A percentile compares a stretch with the other conserved stretches of the same genome.
phyloP scores from a whole-genome alignment of 2,113 vertebrate species.

The Percina caprodes region DNA sequence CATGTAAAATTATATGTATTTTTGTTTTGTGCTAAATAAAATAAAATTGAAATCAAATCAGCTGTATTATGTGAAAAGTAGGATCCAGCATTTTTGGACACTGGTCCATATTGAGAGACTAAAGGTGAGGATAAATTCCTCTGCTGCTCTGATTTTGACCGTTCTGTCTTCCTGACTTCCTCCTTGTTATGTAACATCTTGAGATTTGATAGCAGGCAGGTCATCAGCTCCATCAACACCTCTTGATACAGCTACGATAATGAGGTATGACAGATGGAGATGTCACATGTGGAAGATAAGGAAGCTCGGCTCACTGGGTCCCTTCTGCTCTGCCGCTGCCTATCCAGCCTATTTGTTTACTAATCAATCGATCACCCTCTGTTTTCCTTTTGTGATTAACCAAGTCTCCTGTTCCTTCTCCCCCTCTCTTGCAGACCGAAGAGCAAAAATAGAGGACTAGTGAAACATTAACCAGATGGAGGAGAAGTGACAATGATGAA shows the following conservation, averaged over 20 bases:
- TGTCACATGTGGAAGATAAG: slow-evolving; percentile 70
- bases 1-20: too few species aligned
- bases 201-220: slow-evolving; percentile 23
- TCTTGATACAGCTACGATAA: slow-evolving; percentile 61
- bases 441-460: slow-evolving; percentile 50
- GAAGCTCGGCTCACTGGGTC: slow-evolving; percentile 33
- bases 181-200: slow-evolving; percentile 1
- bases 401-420: slow-evolving; percentile 59
- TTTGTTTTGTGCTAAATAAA: too few species aligned
- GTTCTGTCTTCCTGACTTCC: neutral
- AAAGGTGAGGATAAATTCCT: neutral
- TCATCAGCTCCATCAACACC: slow-evolving; percentile 22
- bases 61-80: too few species aligned
- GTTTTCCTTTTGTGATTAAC: slow-evolving; percentile 78
- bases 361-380: slow-evolving; percentile 77
- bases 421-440: slow-evolving; percentile 30
- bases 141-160: neutral
- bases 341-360: slow-evolving; percentile 75
- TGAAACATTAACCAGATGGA: slow-evolving; percentile 84
- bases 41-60: too few species aligned
- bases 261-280: slow-evolving; percentile 74
- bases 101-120: neutral
- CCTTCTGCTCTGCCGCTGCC: slow-evolving; percentile 45
- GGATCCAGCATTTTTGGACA: neutral
- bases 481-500: slow-evolving; percentile 79